Base-by-base conservation (phyloP, 2,888 invertebrate species). In the Euproctis similis region DNA sequence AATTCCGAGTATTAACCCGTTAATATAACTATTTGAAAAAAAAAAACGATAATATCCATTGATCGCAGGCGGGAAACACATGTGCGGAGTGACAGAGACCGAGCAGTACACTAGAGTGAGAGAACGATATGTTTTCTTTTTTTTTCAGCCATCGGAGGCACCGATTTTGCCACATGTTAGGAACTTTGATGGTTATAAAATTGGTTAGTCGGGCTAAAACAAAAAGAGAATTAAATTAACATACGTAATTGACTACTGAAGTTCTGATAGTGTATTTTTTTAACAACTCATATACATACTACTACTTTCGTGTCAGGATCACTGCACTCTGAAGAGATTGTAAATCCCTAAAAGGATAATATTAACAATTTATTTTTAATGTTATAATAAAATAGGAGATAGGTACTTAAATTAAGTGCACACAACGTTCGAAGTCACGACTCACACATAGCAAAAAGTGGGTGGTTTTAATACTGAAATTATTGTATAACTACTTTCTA, bases 111-210 rank as follows among this genome's bases (percentile, higher is more conserved):
- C 8, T n/a, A 16, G 47, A 70, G 12, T 12, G 56, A 21, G 61
- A 59, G 2, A 38, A 32, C 3, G 23, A 22, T 34, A 38, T 34
- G 34, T 50, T 59, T 52, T 58, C 55, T 53, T 57, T 57, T 60
- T 59, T 58, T 52, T 55, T 46, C 34, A 45, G 36, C 26, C 54
- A 48, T 46, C 39, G 46, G 46, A 56, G 53, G 65, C 73, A 67
- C 62, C 71, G 74, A 74, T 75, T 74, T 74, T 37, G 65, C 68
- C 75, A 74, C 63, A 69, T 75, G 74, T 57, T 60, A 43, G 39
- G 39, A 42, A 29, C 40, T 51, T 55, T 50, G 55, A 63, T 58
- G 52, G 57, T 49, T 56, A 59, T 66, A 56, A 60, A 56, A 60
- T 61, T 48, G 57, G 51, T 54, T 52, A 46, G 42, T 49, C 31